phyloP scores from a whole-genome alignment of 2,797 vertebrate genomes.

The Propithecus deckenii region DNA sequence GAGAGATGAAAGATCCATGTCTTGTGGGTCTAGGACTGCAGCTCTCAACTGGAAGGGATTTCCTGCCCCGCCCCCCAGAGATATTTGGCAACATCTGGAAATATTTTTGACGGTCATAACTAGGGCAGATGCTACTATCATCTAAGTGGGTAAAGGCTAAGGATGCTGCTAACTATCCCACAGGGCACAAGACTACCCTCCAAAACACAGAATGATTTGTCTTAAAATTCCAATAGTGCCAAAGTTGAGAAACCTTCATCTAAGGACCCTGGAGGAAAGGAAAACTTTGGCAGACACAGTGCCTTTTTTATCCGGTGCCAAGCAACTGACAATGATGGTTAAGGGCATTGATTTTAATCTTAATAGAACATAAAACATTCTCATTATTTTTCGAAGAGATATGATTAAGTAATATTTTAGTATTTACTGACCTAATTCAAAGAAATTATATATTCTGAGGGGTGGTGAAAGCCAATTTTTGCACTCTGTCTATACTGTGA shows the following conservation, averaged over 20 bases:
- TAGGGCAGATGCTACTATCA: not conserved
- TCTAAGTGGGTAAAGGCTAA: not conserved
- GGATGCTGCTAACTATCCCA: not conserved
- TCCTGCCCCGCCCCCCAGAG: not conserved
- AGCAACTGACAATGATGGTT: not conserved
- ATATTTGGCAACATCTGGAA: not conserved
- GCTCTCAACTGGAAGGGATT: not conserved
- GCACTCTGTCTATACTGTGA: not conserved
- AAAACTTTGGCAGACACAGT: not conserved
- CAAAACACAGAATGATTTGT: not conserved
- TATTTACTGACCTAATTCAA: conserved; percentile 3
- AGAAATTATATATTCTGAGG: conserved; percentile 38
- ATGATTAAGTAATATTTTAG: conserved; percentile 35
- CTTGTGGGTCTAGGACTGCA: not conserved
- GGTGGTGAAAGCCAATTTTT: not conserved
- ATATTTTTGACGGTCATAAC: not conserved
- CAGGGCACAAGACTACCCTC: not conserved
- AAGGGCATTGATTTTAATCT: conserved; percentile 30
- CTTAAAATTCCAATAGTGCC: not conserved
- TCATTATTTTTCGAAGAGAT: conserved; percentile 30
- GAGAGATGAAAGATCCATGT: not conserved
- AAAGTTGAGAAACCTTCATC: not conserved
- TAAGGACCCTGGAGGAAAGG: conserved; percentile 20
- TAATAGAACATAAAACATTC: not conserved
- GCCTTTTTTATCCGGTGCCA: conserved; percentile 24